Evolutionary conservation across 2,888 invertebrate species (phyloP).

Genomic region (Cerastis rubricosa): DNA sequence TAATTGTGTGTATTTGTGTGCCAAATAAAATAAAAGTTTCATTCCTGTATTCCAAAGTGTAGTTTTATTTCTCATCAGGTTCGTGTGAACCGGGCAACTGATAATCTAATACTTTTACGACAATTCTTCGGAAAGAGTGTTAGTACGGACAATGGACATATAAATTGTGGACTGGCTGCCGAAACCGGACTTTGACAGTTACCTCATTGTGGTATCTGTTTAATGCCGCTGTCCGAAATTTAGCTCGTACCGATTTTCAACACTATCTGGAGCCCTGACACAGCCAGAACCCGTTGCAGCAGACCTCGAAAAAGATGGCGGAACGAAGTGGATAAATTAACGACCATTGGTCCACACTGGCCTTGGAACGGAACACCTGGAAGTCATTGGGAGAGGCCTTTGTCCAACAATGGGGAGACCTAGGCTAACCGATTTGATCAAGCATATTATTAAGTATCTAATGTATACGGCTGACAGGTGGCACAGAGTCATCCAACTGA

Average conservation of each 20-base stretch:
- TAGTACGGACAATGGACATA: neutral
- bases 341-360: neutral
- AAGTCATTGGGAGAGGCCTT: neutral
- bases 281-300: neutral
- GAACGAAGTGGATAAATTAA: neutral
- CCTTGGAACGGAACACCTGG: neutral
- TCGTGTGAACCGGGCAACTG: too few relatives aligned
- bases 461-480: neutral
- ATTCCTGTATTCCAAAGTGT: neutral
- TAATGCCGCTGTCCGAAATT: neutral
- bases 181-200: neutral
- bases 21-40: neutral
- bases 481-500: neutral
- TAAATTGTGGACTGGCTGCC: neutral
- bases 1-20: neutral
- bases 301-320: neutral
- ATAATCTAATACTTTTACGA: neutral
- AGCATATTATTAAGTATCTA: neutral
- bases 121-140: neutral
- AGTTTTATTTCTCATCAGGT: neutral
- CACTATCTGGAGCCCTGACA: neutral
- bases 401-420: neutral
- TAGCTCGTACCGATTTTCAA: neutral
- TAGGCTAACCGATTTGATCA: neutral
- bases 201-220: neutral